Evolutionary conservation across 2,797 vertebrate species (phyloP).

Genomic region (Scarus forsteni): DNA sequence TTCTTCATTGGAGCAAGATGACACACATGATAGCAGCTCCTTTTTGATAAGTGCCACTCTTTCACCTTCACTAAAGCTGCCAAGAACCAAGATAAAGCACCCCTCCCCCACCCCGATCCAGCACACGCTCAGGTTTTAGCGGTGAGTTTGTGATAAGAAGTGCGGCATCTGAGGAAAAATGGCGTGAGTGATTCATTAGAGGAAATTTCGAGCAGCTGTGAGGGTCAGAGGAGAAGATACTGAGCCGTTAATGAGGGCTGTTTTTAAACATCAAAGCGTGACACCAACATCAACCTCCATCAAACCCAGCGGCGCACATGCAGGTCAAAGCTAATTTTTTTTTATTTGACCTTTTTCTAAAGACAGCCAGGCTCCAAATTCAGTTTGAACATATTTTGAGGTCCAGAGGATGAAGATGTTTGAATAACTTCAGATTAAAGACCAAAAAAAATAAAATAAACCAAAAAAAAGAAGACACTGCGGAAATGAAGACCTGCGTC

Average conservation of each 20-base stretch:
- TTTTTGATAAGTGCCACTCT: slow-evolving; percentile 19
- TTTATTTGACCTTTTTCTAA: background rate
- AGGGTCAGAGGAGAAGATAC: slow-evolving; percentile 9
- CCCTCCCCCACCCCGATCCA: background rate
- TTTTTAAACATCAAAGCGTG: slow-evolving; percentile 8
- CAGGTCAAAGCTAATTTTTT: background rate
- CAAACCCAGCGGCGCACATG: background rate
- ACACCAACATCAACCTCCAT: slow-evolving; percentile 1
- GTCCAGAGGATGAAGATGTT: no score
- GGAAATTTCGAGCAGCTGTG: background rate
- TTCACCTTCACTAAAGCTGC: slow-evolving; percentile 36
- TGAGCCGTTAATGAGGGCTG: slow-evolving; percentile 15
- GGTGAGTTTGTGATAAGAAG: slow-evolving; percentile 11
- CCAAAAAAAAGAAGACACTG: no score
- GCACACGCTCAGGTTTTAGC: slow-evolving; percentile 1
- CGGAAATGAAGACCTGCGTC: no score
- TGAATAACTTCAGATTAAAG: no score
- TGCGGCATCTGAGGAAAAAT: background rate
- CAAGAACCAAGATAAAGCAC: slow-evolving; percentile 22
- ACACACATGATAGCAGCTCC: slow-evolving; percentile 41
- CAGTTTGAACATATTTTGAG: background rate
- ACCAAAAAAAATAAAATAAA: no score
- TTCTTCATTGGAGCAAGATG: slow-evolving; percentile 55
- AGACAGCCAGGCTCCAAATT: background rate
- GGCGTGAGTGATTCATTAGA: slow-evolving; percentile 9